These are phyloP conservation scores for Danaus plexippus DNA, from an alignment of 1,140 invertebrate species.

Conservation along the genomic window DNA sequence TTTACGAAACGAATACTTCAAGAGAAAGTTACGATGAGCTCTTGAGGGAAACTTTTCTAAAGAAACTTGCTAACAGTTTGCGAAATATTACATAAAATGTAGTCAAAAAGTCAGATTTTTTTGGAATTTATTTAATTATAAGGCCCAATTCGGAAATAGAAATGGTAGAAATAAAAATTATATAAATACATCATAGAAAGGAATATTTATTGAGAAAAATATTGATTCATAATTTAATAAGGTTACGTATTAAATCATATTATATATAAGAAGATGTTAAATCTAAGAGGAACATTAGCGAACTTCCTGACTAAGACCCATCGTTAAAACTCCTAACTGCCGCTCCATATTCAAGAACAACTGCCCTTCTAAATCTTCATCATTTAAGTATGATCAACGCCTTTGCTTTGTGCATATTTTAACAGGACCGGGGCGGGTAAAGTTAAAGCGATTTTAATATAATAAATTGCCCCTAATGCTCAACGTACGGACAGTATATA, in stretches of 20 bases:
- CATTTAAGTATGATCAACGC: conserved; percentile 18
- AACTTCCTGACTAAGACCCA: conserved; percentile 21
- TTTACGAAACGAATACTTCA: conserved; percentile 17
- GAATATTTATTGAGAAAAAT: too few species aligned
- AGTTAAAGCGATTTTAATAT: conserved; percentile 12
- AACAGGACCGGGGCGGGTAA: conserved; percentile 11
- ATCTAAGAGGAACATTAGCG: conserved; percentile 4
- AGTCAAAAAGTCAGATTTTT: too few species aligned
- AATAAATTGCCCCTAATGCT: conserved; percentile 4
- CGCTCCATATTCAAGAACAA: conserved; percentile 17
- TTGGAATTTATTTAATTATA: too few species aligned
- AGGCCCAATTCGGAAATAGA: too few species aligned
- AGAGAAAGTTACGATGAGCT: conserved; percentile 6
- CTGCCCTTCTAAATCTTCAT: conserved; percentile 18
- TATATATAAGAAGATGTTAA: conserved; percentile 2
- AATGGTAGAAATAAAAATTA: too few species aligned
- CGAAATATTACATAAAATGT: too few species aligned
- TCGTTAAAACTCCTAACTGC: conserved; percentile 22
- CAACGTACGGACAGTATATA: too few species aligned
- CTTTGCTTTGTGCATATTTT: conserved; percentile 19
- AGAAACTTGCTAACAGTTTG: too few species aligned
- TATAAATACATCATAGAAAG: too few species aligned
- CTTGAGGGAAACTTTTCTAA: too few species aligned
- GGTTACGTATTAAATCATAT: too few species aligned
- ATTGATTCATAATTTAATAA: too few species aligned